phyloP scores from a whole-genome alignment of 2,113 vertebrate genomes.

The Coturnix japonica region DNA sequence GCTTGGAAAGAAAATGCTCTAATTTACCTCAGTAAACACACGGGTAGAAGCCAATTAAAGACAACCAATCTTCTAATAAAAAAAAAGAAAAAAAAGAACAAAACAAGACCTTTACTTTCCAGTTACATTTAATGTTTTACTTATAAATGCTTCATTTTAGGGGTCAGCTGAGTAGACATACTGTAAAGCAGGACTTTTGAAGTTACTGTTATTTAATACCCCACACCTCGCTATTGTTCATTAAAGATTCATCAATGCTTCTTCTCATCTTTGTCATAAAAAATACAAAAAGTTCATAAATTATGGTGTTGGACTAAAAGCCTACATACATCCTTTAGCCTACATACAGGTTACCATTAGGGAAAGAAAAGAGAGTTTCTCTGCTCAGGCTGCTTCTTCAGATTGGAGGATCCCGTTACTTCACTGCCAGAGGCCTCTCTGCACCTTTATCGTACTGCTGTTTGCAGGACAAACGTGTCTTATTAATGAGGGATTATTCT shows the following conservation, averaged over 20 bases:
- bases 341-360: background rate
- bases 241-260: background rate
- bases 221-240: background rate
- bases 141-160: background rate
- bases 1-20: background rate
- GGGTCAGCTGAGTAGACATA: background rate
- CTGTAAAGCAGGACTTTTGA: background rate
- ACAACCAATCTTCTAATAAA: background rate
- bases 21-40: background rate
- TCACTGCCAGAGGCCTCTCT: background rate
- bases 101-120: background rate
- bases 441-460: background rate
- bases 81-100: background rate
- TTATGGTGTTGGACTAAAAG: background rate
- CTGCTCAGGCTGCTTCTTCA: background rate
- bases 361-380: background rate
- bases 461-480: background rate
- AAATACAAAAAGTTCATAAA: background rate
- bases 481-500: background rate
- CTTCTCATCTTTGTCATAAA: background rate
- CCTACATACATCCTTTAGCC: background rate
- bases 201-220: background rate
- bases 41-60: background rate
- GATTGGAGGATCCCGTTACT: accelerated
- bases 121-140: background rate